These are phyloP conservation scores for Limanda limanda DNA, from an alignment of 2,113 vertebrate genomes.

Conservation along the genomic window DNA sequence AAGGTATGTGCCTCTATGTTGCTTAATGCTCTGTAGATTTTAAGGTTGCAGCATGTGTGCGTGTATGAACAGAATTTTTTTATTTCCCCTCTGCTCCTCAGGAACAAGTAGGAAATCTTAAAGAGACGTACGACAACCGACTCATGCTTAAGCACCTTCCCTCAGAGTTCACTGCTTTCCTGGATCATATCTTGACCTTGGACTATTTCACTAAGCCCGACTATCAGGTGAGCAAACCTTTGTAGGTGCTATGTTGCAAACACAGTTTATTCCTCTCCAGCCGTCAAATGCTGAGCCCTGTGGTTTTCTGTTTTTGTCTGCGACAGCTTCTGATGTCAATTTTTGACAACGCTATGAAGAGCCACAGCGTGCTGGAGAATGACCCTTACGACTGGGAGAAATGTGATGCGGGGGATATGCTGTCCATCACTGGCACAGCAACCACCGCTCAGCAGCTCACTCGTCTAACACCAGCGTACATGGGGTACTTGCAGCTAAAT, in stretches of 20 bases:
- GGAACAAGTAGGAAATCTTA: constrained; percentile 99
- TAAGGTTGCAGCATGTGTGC: neutral
- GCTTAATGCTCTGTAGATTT: neutral
- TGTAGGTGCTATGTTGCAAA: neutral
- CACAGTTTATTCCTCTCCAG: neutral
- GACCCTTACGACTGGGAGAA: constrained; percentile 99
- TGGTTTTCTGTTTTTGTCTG: constrained; percentile 1
- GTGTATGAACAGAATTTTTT: neutral
- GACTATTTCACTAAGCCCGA: constrained; percentile 98
- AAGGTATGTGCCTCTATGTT: constrained; percentile 83
- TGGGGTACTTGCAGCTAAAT: constrained; percentile 84
- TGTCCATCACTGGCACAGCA: constrained; percentile 88
- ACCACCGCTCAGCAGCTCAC: constrained; percentile 94
- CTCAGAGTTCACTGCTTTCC: constrained; percentile 90
- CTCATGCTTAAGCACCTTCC: constrained; percentile 99
- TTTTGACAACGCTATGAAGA: constrained; percentile 96
- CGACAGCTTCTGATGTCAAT: constrained; percentile 93
- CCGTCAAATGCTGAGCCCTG: constrained; percentile 35
- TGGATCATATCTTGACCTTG: constrained; percentile 93
- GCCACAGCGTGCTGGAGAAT: constrained; percentile 90
- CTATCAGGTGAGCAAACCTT: constrained; percentile 87
- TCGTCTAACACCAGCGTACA: constrained; percentile 92
- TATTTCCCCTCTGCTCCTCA: constrained; percentile 59
- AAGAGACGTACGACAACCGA: constrained; percentile 94
- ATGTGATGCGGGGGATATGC: constrained; percentile 89